Base-by-base conservation (phyloP, 2,888 invertebrate genomes). In the Flexamia atlantica region DNA sequence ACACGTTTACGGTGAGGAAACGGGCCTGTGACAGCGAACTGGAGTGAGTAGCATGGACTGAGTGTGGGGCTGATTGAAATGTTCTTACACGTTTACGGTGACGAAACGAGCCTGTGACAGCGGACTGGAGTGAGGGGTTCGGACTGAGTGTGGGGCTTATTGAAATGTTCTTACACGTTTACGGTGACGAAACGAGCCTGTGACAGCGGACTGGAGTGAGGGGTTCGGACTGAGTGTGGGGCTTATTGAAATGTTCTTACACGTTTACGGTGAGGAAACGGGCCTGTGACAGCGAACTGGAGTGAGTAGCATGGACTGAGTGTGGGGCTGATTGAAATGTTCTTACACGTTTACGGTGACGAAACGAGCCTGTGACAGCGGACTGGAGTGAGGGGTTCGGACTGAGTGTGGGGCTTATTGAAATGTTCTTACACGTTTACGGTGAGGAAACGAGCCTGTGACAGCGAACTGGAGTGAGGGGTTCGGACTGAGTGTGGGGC, bases 241-340 rank as follows among this genome's bases (percentile, higher is more conserved):
- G n/a, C 72, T 50, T 50, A 76, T 76, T 76, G 76, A 76, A 76
- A 76, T 76, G 76, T 76, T 76, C 76, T 74, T 76, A 76, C 76
- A 76, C 76, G 50, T 50, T 76, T 25, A 23, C 76, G 28, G 76
- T 76, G 76, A 76, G 50, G 76, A 50, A 23, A 76, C 53, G 0
- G 17, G 68, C 25, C 53, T 76, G 50, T 76, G 76, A 76, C 76
- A 76, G 28, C 12, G 28, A 30, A 28, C 36, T 68, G 76, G 36
- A 36, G 36, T n/a, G n/a, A n/a, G n/a, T n/a, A n/a, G n/a, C n/a
- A n/a, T n/a, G n/a, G n/a, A n/a, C n/a, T n/a, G n/a, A n/a, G n/a
- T n/a, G n/a, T n/a, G n/a, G n/a, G n/a, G n/a, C 72, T 50, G 76
- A 76, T 76, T 76, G 76, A 76, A 76, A 76, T 76, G 76, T 76